These are phyloP conservation scores for Plestiodon gilberti DNA, from an alignment of 2,113 vertebrate species.

Conservation along the genomic window DNA sequence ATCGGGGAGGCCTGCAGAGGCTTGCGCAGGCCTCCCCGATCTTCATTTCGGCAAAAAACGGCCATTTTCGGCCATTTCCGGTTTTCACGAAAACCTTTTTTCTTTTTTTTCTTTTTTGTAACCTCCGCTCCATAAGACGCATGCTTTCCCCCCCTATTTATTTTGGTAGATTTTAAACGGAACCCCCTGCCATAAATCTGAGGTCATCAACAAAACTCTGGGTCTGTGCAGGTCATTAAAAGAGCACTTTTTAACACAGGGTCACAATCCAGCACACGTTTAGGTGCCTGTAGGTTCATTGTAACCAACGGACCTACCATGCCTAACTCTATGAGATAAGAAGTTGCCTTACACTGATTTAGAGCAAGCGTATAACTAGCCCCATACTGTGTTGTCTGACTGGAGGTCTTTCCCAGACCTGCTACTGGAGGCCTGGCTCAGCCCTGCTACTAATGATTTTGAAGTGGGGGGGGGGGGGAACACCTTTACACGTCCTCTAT, in stretches of 20 bases:
- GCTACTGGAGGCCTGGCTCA: background rate
- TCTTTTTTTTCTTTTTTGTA: too few species aligned
- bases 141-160: too few species aligned
- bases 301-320: background rate
- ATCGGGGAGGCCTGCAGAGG: too few species aligned
- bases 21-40: too few species aligned
- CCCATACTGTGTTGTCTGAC: background rate
- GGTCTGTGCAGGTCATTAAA: background rate
- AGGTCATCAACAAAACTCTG: rapidly evolving
- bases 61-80: too few species aligned
- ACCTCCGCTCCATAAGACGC: too few species aligned
- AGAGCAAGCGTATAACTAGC: background rate
- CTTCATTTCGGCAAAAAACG: too few species aligned
- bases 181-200: rapidly evolving
- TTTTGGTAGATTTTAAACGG: background rate
- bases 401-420: background rate
- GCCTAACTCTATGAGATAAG: background rate
- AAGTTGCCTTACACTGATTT: background rate
- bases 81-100: too few species aligned
- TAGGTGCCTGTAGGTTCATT: background rate
- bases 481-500: too few species aligned
- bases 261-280: background rate
- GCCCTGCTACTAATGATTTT: background rate
- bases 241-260: background rate
- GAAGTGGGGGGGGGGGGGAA: too few species aligned